Evolutionary conservation across 2,113 vertebrate genomes (phyloP), one percentile per base, ranked within the genome.

Genomic region (Boulengerochromis microlepis): DNA sequence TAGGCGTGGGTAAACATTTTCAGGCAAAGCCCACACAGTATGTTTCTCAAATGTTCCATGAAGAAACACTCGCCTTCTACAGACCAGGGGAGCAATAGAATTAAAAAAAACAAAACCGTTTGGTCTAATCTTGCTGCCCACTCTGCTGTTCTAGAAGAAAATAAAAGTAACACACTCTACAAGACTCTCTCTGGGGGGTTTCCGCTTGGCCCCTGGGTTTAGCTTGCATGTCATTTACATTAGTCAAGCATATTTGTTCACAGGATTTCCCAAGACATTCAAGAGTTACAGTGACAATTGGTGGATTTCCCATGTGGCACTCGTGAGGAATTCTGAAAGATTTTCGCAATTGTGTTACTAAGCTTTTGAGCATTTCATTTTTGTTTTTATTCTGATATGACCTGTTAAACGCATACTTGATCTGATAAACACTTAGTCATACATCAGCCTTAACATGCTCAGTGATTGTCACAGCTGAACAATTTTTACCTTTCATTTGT

Each of bases 41-140:
- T 35, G 40, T 52, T 80, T 74, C 13, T 78, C 64, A 92, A 71
- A 50, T 26, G 59, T 94, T 93, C 86, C 93, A 78, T 26, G 18
- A 78, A 50, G 45, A 78, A 56, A 29, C 3, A 3, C 2, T 81
- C 3, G 7, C 56, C 76, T 50, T 84, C 80, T 74, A 81, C 52
- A 86, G 24, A 85, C 83, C 7, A 86, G n/a, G 61, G 76, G 64
- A 59, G 15, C 81, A 16, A 15, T 6, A 22, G 2, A 16, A 15
- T 18, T 13, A 2, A 22, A 15, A 29, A 24, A 64, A 50, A 10
- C 1, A 3, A 11, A 19, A 19, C 0, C 1, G 1, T 83, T 86
- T 57, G 15, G 54, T 86, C 87, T 84, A 47, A 83, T 59, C 10
- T 87, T 4, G 11, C 54, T 64, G 84, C 92, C 92, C 86, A 92